Evolutionary conservation across 1,140 invertebrate genomes (phyloP).

Genomic region (Zelostemma sp.): DNA sequence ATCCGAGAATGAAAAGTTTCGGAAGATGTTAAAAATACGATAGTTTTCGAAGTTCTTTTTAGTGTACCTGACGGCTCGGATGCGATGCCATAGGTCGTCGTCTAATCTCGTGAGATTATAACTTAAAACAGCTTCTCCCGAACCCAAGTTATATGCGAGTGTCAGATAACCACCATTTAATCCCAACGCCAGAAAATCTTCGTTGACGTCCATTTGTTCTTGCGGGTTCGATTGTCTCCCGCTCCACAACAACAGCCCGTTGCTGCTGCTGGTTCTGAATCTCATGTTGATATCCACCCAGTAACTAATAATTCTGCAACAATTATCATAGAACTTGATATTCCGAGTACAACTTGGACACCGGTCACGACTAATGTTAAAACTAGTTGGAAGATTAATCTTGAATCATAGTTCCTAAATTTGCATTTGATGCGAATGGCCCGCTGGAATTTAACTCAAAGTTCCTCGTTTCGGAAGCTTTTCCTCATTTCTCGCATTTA

Average conservation of each 20-base stretch:
- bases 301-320: conserved; percentile 80
- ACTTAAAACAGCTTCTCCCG: conserved; percentile 82
- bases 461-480: not conserved
- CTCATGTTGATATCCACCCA: conserved; percentile 86
- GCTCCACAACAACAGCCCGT: conserved; percentile 91
- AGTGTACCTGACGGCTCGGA: conserved; percentile 85
- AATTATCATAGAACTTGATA: conserved; percentile 14
- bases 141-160: conserved; percentile 81
- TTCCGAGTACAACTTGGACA: not conserved
- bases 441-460: no score
- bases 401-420: not conserved
- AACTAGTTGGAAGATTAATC: conserved; percentile 15
- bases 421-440: not conserved
- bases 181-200: conserved; percentile 87
- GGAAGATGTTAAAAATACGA: no score
- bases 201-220: conserved; percentile 72
- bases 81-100: conserved; percentile 92
- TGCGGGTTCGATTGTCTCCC: conserved; percentile 77
- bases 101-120: conserved; percentile 91
- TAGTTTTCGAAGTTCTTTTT: not conserved
- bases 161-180: conserved; percentile 81
- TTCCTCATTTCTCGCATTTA: not conserved
- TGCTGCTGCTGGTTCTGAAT: conserved; percentile 76
- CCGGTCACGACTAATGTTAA: not conserved
- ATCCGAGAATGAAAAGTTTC: no score